phyloP scores from a whole-genome alignment of 2,797 vertebrate species.

The Sciurus carolinensis region DNA sequence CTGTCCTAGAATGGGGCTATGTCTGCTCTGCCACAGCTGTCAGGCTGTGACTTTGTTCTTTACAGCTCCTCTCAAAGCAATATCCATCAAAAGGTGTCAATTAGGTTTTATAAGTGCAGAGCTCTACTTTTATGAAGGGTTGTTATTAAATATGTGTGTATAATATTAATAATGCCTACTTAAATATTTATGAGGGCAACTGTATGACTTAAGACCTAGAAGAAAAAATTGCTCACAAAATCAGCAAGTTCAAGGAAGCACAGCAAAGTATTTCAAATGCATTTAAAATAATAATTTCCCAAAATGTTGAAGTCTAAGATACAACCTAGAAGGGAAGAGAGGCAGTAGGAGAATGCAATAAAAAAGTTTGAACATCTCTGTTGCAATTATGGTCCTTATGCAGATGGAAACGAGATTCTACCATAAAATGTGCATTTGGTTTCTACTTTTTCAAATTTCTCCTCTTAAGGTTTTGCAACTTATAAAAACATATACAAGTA shows the following conservation, averaged over 20 bases:
- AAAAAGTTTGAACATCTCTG: background rate
- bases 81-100: conserved; percentile 62
- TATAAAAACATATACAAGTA: background rate
- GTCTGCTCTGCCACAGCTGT: background rate
- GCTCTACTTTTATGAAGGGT: conserved; percentile 58
- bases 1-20: background rate
- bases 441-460: background rate
- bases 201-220: background rate
- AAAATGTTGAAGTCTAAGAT: background rate
- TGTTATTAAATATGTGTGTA: conserved; percentile 58
- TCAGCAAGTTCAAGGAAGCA: background rate
- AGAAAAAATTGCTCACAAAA: conserved; percentile 35
- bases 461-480: background rate
- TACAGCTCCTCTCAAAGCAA: conserved; percentile 42
- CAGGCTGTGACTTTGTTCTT: conserved; percentile 56
- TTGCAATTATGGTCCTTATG: background rate
- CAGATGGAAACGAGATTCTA: background rate
- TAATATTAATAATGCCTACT: conserved; percentile 63
- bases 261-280: background rate
- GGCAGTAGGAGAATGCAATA: background rate
- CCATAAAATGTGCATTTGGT: conserved; percentile 35
- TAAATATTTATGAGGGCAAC: conserved; percentile 69
- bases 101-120: conserved; percentile 56
- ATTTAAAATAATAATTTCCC: background rate
- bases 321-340: background rate